Conservation (phyloP, 2,113 vertebrate genomes). For the Clarias macrocephalus region DNA sequence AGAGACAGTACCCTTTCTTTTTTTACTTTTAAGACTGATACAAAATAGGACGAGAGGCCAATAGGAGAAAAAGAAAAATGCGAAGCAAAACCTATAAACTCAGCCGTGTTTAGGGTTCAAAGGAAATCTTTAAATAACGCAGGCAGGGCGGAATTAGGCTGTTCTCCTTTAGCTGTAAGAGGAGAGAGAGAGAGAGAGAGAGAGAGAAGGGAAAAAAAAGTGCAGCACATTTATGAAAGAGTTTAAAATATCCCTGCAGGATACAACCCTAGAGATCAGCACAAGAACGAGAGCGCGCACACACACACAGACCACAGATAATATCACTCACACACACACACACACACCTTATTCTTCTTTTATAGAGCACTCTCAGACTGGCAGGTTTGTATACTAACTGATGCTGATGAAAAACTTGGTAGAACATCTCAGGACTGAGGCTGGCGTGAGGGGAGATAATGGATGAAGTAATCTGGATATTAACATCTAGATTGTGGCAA, state of each 20-base stretch:
- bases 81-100: constrained; percentile 49
- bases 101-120: constrained; percentile 69
- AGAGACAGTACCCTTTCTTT: not conserved
- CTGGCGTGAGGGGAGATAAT: not conserved
- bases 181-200: constrained; percentile 42
- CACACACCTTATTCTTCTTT: constrained; percentile 7
- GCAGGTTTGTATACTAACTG: not conserved
- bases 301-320: not conserved
- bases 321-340: not conserved
- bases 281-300: not conserved
- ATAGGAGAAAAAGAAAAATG: not conserved
- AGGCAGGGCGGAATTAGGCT: constrained; percentile 74
- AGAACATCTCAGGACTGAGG: not conserved
- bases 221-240: constrained; percentile 39
- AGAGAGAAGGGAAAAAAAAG: constrained; percentile 46
- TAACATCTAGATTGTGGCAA: not conserved
- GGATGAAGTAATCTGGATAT: too few relatives aligned
- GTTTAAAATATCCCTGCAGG: constrained; percentile 32
- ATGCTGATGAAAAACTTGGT: not conserved
- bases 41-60: constrained; percentile 27
- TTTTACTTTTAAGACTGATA: not conserved
- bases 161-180: constrained; percentile 73
- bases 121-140: constrained; percentile 76
- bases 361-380: not conserved
- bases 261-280: constrained; percentile 11